These are phyloP conservation scores for Potamilus streckersoni DNA, from an alignment of 1,140 invertebrate species.

Conservation along the genomic window DNA sequence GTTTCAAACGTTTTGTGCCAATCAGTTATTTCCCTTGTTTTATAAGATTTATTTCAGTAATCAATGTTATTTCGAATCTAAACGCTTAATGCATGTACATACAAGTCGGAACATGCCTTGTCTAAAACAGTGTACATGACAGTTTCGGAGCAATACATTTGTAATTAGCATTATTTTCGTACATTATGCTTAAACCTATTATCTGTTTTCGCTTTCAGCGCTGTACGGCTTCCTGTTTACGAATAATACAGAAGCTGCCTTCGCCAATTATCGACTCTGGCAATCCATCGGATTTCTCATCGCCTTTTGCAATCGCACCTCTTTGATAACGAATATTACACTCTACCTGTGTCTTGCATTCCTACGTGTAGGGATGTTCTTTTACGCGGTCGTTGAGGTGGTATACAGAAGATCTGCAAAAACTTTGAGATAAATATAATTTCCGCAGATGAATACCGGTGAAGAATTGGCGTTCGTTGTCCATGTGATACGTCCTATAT, in stretches of 20 bases:
- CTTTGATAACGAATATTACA: constrained; percentile 89
- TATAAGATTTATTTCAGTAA: too few relatives aligned
- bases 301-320: constrained; percentile 83
- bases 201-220: constrained; percentile 71
- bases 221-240: constrained; percentile 91
- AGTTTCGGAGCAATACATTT: too few relatives aligned
- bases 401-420: constrained; percentile 4
- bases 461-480: too few relatives aligned
- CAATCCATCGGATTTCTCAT: constrained; percentile 95
- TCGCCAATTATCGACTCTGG: constrained; percentile 91
- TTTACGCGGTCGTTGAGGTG: constrained; percentile 86
- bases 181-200: too few relatives aligned
- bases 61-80: too few relatives aligned
- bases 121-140: too few relatives aligned
- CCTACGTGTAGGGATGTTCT: constrained; percentile 80
- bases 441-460: neutral
- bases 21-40: too few relatives aligned
- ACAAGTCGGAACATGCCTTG: too few relatives aligned
- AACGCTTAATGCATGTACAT: too few relatives aligned
- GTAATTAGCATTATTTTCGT: too few relatives aligned
- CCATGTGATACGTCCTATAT: too few relatives aligned
- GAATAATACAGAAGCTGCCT: constrained; percentile 90
- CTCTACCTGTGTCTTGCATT: constrained; percentile 87
- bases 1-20: too few relatives aligned
- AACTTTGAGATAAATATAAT: neutral